These are phyloP conservation scores for Perognathus longimembris DNA, from an alignment of 2,113 vertebrate genomes.

Conservation along the genomic window DNA sequence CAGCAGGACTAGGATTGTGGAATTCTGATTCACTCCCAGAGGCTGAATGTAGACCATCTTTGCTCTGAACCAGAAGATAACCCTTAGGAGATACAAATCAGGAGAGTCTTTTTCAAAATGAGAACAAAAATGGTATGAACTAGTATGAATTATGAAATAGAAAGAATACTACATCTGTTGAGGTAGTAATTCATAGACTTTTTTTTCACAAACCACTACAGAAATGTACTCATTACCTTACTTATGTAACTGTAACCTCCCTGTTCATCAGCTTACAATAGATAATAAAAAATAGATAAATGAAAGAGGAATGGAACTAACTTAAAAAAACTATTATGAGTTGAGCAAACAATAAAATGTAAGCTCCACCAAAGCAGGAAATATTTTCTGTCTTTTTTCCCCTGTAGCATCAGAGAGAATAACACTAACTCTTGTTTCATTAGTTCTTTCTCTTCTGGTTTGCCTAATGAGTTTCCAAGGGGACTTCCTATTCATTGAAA, in stretches of 20 bases:
- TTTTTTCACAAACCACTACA: too few relatives aligned
- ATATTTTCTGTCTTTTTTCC: background rate
- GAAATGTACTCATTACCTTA: too few relatives aligned
- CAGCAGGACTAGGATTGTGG: accelerated
- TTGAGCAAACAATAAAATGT: background rate
- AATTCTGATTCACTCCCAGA: background rate
- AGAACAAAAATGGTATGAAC: background rate
- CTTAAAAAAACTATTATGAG: background rate
- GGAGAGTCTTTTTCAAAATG: background rate
- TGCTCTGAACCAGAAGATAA: background rate
- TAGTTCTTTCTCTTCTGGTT: background rate
- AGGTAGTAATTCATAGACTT: background rate
- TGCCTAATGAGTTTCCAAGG: background rate
- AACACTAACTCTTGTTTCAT: background rate
- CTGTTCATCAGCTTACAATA: too few relatives aligned
- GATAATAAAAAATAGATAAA: too few relatives aligned
- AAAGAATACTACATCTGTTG: background rate
- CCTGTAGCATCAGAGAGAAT: background rate
- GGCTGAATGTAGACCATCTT: background rate
- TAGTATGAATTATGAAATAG: background rate
- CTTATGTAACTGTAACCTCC: too few relatives aligned
- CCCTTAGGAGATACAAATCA: background rate
- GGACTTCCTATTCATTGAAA: background rate
- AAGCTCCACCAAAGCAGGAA: background rate
- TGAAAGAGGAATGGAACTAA: too few relatives aligned